Evolutionary conservation across 2,888 invertebrate species (phyloP).

Genomic region (Caenorhabditis zanzibari): DNA sequence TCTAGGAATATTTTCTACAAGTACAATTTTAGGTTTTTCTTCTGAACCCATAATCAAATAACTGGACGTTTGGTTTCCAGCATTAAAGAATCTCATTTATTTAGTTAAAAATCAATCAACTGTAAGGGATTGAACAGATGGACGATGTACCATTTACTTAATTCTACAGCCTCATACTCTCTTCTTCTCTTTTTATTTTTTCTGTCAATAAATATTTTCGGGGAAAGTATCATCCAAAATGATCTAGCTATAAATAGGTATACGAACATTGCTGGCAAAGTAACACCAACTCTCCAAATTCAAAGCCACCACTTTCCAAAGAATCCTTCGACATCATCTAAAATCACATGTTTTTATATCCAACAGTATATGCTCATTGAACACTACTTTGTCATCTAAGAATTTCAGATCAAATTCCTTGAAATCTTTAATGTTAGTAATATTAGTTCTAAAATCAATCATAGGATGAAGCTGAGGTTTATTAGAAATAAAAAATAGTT

Average conservation of each 20-base stretch:
- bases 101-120: slow-evolving; percentile 17
- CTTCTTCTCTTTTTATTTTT: slow-evolving; percentile 12
- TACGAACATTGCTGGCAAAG: not conserved
- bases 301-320: slow-evolving; percentile 27
- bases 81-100: slow-evolving; percentile 49
- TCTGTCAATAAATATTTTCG: slow-evolving; percentile 22
- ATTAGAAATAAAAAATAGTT: slow-evolving; percentile 15
- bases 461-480: slow-evolving; percentile 23
- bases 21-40: too few relatives aligned
- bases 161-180: slow-evolving; percentile 10
- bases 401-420: slow-evolving; percentile 60
- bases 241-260: slow-evolving; percentile 26
- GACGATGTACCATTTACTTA: slow-evolving; percentile 15
- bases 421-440: slow-evolving; percentile 55
- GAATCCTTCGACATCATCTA: slow-evolving; percentile 50
- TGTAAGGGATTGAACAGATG: slow-evolving; percentile 7
- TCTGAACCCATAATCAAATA: slow-evolving; percentile 58
- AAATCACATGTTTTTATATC: slow-evolving; percentile 68
- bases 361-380: slow-evolving; percentile 62
- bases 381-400: slow-evolving; percentile 66
- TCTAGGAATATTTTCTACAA: too few relatives aligned
- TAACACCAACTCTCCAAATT: slow-evolving; percentile 35
- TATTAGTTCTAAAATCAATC: slow-evolving; percentile 15
- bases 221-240: slow-evolving; percentile 25
- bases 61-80: not conserved